Conservation (phyloP, 2,113 vertebrate genomes). For the Strix uralensis region DNA sequence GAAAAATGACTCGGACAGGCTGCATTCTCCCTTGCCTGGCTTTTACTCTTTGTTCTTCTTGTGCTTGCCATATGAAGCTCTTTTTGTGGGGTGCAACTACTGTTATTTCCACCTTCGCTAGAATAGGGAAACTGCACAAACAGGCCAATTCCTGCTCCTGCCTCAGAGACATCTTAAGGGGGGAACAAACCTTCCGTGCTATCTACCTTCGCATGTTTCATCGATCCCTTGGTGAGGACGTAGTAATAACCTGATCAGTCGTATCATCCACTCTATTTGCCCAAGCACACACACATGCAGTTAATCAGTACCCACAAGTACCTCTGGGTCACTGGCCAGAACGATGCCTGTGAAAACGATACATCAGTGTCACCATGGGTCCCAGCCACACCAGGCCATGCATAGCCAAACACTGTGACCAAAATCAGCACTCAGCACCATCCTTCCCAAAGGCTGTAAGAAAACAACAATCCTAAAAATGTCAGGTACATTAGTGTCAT, state of each 20-base stretch:
- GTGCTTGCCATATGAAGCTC: not conserved
- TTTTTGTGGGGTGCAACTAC: not conserved
- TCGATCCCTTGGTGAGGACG: not conserved
- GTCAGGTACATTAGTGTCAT: not conserved
- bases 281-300: not conserved
- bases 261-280: not conserved
- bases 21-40: not conserved
- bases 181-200: not conserved
- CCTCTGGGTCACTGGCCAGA: not conserved
- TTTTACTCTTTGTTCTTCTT: not conserved
- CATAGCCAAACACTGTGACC: not conserved
- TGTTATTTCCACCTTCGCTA: not conserved
- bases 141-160: not conserved
- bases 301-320: not conserved
- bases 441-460: not conserved
- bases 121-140: not conserved
- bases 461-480: not conserved
- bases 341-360: rapidly evolving
- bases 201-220: not conserved
- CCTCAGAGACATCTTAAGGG: not conserved
- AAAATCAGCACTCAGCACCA: not conserved
- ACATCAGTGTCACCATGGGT: not conserved
- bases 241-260: not conserved
- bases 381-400: not conserved
- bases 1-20: not conserved